Evolutionary conservation across 2,113 vertebrate genomes (phyloP).

Genomic region (Phyllostomus hastatus): DNA sequence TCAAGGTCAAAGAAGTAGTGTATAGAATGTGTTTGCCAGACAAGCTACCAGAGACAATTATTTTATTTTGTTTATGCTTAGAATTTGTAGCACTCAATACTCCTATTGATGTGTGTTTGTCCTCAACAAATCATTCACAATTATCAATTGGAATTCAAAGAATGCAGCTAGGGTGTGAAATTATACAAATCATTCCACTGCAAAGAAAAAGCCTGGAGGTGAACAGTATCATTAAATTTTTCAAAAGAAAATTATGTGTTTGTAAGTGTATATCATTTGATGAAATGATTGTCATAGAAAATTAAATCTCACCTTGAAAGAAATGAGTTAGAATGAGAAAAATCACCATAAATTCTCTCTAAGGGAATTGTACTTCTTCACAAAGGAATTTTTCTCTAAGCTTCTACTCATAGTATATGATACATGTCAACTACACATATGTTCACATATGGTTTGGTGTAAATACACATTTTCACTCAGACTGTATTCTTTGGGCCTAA

Average conservation of each 20-base stretch:
- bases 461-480: neutral
- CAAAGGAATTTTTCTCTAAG: neutral
- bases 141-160: slow-evolving; percentile 72
- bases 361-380: neutral
- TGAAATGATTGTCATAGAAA: slow-evolving; percentile 62
- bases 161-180: slow-evolving; percentile 59
- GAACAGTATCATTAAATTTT: slow-evolving; percentile 59
- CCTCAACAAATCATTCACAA: slow-evolving; percentile 68
- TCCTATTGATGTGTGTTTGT: slow-evolving; percentile 61
- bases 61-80: slow-evolving; percentile 54
- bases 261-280: slow-evolving; percentile 51
- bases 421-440: neutral
- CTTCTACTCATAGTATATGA: neutral
- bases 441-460: neutral
- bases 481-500: neutral
- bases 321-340: slow-evolving; percentile 50
- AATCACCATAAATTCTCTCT: slow-evolving; percentile 54
- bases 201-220: slow-evolving; percentile 61
- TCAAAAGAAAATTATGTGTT: slow-evolving; percentile 63
- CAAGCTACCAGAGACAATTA: slow-evolving; percentile 9
- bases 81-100: slow-evolving; percentile 43
- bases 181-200: slow-evolving; percentile 58
- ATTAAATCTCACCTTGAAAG: slow-evolving; percentile 62
- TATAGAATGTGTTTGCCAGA: slow-evolving; percentile 36
- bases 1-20: slow-evolving; percentile 48